Evolutionary conservation across 2,113 vertebrate species (phyloP).

Genomic region (Triplophysa tibetana): DNA sequence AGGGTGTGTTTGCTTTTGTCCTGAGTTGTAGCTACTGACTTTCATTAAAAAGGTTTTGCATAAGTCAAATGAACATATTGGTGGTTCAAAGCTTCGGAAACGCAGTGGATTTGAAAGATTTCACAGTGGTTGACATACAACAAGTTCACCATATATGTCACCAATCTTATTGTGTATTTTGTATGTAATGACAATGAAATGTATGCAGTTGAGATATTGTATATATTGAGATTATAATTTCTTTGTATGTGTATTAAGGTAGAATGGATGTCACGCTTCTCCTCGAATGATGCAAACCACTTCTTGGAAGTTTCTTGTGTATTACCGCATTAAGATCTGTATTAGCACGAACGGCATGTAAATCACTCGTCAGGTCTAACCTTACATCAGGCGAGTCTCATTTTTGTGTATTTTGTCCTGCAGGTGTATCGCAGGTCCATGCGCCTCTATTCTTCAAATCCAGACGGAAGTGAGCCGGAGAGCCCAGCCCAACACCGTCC

Average conservation of each 20-base stretch:
- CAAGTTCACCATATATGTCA: background rate
- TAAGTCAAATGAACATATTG: conserved; percentile 12
- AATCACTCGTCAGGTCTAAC: background rate
- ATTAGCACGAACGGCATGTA: background rate
- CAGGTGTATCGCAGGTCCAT: conserved; percentile 90
- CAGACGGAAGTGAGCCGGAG: conserved; percentile 75
- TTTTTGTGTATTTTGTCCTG: background rate
- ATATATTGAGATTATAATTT: background rate
- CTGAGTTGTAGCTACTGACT: background rate
- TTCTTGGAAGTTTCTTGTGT: background rate
- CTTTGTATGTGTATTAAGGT: too few relatives aligned
- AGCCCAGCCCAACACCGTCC: conserved; percentile 85
- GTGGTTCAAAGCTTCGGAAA: background rate
- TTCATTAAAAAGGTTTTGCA: conserved; percentile 21
- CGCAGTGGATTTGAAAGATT: background rate
- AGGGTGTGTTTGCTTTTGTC: background rate
- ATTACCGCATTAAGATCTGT: background rate
- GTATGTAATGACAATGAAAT: background rate
- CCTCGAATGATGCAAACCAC: background rate
- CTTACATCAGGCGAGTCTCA: background rate
- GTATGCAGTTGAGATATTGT: too few relatives aligned
- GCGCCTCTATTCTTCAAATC: conserved; percentile 82
- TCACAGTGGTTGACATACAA: too few relatives aligned
- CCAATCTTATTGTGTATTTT: background rate
- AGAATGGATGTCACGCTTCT: too few relatives aligned